Conservation (phyloP, 1,140 invertebrate species). For the Archivesica marissinica region DNA sequence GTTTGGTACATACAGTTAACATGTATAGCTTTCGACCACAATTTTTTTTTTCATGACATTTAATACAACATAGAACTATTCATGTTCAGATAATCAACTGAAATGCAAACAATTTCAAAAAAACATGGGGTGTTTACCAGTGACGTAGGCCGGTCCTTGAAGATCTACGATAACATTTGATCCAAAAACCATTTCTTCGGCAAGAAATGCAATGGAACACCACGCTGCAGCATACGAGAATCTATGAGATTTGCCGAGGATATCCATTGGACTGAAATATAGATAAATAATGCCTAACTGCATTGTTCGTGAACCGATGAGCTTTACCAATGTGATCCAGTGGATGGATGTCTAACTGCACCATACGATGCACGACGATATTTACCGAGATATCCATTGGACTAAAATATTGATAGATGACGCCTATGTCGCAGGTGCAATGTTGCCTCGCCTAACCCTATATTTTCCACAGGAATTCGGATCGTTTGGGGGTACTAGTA, state of each 20-base stretch:
- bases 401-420: not conserved
- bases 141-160: slow-evolving; percentile 39
- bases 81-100: too few relatives aligned
- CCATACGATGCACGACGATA: not conserved
- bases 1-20: too few relatives aligned
- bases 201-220: slow-evolving; percentile 49
- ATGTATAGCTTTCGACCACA: too few relatives aligned
- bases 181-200: slow-evolving; percentile 43
- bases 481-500: too few relatives aligned
- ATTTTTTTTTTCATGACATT: too few relatives aligned
- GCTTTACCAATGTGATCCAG: too few relatives aligned
- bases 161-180: not conserved
- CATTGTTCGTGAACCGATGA: not conserved
- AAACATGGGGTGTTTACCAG: slow-evolving; percentile 12
- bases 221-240: slow-evolving; percentile 58
- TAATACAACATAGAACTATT: too few relatives aligned
- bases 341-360: not conserved
- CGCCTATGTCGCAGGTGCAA: not conserved
- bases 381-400: not conserved
- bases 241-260: slow-evolving; percentile 49
- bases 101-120: too few relatives aligned
- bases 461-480: too few relatives aligned
- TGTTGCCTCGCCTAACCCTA: not conserved
- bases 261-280: slow-evolving; percentile 61
- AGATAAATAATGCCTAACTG: not conserved